Conservation (phyloP, 1,140 invertebrate genomes). For the Dendrolimus punctatus region DNA sequence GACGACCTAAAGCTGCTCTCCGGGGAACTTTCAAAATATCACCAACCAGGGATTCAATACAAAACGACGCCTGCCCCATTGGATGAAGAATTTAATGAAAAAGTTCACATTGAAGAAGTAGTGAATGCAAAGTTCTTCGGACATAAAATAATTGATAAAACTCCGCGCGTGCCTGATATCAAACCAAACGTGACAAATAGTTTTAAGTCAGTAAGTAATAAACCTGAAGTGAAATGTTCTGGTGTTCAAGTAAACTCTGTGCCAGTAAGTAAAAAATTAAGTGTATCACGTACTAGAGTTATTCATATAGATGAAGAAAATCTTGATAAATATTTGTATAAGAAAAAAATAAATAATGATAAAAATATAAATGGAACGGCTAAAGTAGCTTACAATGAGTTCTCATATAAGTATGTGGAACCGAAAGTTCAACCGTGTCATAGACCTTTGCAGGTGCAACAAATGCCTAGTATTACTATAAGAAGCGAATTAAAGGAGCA, state of each 20-base stretch:
- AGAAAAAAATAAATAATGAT: constrained; percentile 26
- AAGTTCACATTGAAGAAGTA: constrained; percentile 62
- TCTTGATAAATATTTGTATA: constrained; percentile 13
- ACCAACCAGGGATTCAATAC: constrained; percentile 39
- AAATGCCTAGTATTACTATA: constrained; percentile 64
- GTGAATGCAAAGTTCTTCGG: constrained; percentile 66
- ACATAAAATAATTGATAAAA: constrained; percentile 43
- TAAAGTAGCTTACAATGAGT: constrained; percentile 42
- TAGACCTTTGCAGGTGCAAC: constrained; percentile 46
- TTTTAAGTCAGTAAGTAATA: constrained; percentile 15
- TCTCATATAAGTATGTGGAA: constrained; percentile 37
- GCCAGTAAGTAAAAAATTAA: constrained; percentile 34
- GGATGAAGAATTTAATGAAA: constrained; percentile 66
- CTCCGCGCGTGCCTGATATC: constrained; percentile 8
- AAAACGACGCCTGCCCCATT: constrained; percentile 47
- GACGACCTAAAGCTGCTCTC: constrained; percentile 60
- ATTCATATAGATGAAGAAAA: constrained; percentile 37
- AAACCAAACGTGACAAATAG: constrained; percentile 14
- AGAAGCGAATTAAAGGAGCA: constrained; percentile 63
- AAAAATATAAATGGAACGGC: constrained; percentile 18
- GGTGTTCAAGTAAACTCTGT: constrained; percentile 26
- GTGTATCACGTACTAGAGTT: constrained; percentile 34
- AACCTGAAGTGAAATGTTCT: constrained; percentile 25
- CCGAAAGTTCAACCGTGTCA: constrained; percentile 20
- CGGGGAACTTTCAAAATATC: constrained; percentile 42